These are phyloP conservation scores for Catamblyrhynchus diadema DNA, from an alignment of 2,797 vertebrate species.

Conservation along the genomic window DNA sequence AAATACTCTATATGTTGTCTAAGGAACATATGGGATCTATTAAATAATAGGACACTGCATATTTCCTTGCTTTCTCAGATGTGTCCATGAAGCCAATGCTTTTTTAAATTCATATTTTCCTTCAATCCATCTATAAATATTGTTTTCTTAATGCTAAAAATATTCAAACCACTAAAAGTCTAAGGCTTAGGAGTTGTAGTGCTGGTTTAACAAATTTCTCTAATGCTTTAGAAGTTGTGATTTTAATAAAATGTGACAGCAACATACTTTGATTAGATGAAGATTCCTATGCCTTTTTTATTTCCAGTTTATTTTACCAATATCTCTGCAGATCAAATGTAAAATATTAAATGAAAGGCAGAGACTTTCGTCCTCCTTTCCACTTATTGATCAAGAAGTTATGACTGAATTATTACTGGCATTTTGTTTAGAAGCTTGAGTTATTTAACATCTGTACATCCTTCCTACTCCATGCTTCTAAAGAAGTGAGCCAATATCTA, in stretches of 20 bases:
- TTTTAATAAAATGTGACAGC: slow-evolving; percentile 52
- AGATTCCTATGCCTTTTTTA: slow-evolving; percentile 23
- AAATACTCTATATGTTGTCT: background rate
- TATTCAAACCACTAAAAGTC: background rate
- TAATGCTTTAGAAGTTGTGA: slow-evolving; percentile 29
- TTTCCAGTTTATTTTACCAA: slow-evolving; percentile 56
- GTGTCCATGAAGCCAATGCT: background rate
- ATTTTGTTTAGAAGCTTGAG: slow-evolving; percentile 58
- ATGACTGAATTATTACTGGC: slow-evolving; percentile 45
- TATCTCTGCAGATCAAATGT: slow-evolving; percentile 61
- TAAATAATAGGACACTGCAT: background rate
- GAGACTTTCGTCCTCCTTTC: slow-evolving; percentile 7
- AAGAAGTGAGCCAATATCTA: background rate
- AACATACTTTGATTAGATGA: slow-evolving; percentile 39
- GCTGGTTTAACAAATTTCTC: background rate
- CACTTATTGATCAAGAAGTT: slow-evolving; percentile 56
- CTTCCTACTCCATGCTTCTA: background rate
- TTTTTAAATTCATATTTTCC: background rate
- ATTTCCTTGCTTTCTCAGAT: background rate
- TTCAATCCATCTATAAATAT: background rate
- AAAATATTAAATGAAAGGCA: slow-evolving; percentile 57
- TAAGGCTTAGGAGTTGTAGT: background rate
- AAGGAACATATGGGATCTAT: background rate
- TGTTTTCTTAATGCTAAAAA: background rate
- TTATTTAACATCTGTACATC: slow-evolving; percentile 57